phyloP scores from a whole-genome alignment of 2,888 invertebrate species.

The Coenonympha arcania region DNA sequence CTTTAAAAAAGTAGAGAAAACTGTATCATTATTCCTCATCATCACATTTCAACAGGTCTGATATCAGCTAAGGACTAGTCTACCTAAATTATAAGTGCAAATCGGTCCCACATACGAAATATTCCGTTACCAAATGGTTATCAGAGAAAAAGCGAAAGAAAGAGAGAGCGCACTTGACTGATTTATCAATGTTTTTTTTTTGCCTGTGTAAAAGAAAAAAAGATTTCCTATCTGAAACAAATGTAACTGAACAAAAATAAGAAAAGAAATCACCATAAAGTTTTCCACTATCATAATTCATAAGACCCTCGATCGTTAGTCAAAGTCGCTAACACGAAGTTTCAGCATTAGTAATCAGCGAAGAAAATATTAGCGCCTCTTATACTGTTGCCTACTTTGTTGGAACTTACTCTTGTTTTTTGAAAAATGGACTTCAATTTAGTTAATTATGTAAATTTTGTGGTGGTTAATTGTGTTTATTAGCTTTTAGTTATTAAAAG shows the following conservation, averaged over 20 bases:
- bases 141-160: no score
- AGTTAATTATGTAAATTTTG: background rate
- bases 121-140: no score
- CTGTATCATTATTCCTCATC: no score
- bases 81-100: no score
- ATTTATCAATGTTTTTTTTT: no score
- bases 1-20: no score
- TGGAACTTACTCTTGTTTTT: background rate
- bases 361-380: conserved; percentile 10
- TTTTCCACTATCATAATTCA: conserved; percentile 14
- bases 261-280: conserved; percentile 14
- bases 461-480: no score
- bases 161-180: background rate
- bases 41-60: no score
- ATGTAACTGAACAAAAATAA: background rate
- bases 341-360: conserved; percentile 11
- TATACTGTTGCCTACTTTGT: no score
- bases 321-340: conserved; percentile 12
- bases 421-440: background rate
- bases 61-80: no score
- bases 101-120: no score
- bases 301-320: conserved; percentile 10
- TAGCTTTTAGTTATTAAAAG: no score
- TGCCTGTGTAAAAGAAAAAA: background rate
- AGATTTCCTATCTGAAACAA: background rate